Evolutionary conservation across 2,797 vertebrate genomes (phyloP).

Genomic region (Okamejei kenojei): DNA sequence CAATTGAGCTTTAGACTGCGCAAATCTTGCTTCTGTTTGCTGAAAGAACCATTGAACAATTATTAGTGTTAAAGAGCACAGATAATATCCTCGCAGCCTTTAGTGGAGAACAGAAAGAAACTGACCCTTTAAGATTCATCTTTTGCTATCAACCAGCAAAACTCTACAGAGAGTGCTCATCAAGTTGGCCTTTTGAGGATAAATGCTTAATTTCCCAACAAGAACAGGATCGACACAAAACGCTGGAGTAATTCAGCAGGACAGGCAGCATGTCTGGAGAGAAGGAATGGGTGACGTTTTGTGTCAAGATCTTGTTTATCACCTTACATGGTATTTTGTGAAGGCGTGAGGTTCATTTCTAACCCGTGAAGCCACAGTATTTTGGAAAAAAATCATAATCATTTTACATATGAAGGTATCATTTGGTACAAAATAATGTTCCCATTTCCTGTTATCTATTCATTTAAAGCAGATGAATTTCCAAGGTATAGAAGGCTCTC

Average conservation of each 20-base stretch:
- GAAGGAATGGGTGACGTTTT: too few species aligned
- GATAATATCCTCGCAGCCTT: neutral
- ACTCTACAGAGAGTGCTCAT: neutral
- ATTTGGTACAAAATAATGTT: neutral
- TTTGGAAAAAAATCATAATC: neutral
- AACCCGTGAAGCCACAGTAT: neutral
- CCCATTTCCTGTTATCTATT: neutral
- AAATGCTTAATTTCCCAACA: neutral
- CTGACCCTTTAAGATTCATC: neutral
- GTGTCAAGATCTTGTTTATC: neutral
- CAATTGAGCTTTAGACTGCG: neutral
- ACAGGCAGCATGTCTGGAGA: too few species aligned
- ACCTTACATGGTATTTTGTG: neutral
- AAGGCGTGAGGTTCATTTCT: neutral
- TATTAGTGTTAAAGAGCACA: neutral
- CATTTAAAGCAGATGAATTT: neutral
- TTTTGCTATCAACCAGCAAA: too few species aligned
- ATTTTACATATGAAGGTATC: neutral
- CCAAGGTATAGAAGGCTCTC: too few species aligned
- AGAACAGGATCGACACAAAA: too few species aligned
- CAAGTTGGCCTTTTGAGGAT: too few species aligned
- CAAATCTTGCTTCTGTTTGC: neutral
- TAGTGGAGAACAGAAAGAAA: neutral
- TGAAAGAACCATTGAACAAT: conserved; percentile 10
- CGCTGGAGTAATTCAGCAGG: too few species aligned